phyloP scores from a whole-genome alignment of 2,113 vertebrate species.

The Rynchops niger region DNA sequence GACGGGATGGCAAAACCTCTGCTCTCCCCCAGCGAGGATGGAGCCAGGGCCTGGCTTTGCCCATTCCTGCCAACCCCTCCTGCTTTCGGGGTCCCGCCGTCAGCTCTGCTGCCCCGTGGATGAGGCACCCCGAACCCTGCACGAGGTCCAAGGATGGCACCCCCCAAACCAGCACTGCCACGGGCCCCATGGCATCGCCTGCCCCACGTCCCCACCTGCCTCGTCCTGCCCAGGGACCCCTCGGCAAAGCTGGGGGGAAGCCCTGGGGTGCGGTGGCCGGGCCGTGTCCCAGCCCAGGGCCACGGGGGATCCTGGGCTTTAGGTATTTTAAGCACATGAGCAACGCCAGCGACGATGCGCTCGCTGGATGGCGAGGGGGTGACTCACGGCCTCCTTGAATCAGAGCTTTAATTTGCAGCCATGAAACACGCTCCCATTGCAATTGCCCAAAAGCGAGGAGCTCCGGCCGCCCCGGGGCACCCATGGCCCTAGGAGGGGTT shows the following conservation, averaged over 20 bases:
- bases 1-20: neutral
- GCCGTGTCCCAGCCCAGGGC: neutral
- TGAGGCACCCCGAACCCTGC: accelerated
- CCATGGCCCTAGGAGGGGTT: neutral
- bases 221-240: neutral
- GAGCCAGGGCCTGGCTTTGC: no score
- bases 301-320: neutral
- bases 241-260: accelerated
- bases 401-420: neutral
- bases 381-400: neutral
- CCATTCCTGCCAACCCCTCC: neutral
- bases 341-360: neutral
- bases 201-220: neutral
- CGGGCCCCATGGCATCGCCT: accelerated
- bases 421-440: neutral
- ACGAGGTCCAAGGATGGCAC: accelerated
- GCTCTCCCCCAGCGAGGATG: accelerated
- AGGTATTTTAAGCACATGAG: neutral
- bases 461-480: neutral
- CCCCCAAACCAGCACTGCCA: neutral
- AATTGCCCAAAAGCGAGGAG: neutral
- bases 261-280: neutral
- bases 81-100: neutral
- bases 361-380: neutral
- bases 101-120: accelerated